A percentile compares a stretch with the other conserved stretches of the same genome.
Evolutionary conservation across 2,797 vertebrate species (phyloP).

Genomic region (Tragelaphus oryx): DNA sequence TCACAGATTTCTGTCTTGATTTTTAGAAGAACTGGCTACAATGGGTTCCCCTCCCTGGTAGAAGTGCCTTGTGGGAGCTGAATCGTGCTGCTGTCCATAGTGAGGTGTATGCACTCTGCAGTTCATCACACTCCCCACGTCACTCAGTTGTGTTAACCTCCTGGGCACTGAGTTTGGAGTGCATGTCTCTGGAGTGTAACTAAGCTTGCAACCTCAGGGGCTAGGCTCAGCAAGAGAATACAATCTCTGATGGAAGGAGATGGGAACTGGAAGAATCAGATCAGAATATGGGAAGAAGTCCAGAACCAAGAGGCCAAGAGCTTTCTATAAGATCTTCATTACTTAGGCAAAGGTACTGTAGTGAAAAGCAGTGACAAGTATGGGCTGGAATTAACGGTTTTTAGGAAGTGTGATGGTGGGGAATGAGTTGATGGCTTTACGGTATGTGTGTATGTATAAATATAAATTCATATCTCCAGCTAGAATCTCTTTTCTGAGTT

Average conservation of each 20-base stretch:
- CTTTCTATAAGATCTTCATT: background rate
- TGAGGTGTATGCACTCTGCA: background rate
- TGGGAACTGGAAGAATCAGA: background rate
- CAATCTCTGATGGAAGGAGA: background rate
- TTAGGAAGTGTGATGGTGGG: background rate
- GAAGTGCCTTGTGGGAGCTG: background rate
- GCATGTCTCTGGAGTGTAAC: background rate
- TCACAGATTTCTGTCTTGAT: conserved; percentile 5
- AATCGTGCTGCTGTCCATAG: background rate
- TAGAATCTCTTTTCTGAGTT: background rate
- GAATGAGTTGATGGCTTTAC: background rate
- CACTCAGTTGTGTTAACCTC: background rate
- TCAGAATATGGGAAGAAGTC: background rate
- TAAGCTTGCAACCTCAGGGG: background rate
- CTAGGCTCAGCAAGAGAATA: background rate
- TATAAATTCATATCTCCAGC: background rate
- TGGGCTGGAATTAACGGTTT: background rate
- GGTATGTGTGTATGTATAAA: background rate
- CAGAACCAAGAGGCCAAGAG: background rate
- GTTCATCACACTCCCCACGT: too few species aligned
- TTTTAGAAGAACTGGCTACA: background rate
- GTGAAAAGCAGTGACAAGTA: background rate
- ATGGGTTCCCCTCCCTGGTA: accelerated
- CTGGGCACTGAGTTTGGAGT: background rate
- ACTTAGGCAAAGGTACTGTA: background rate